Percentiles rank a stretch among this genome's conserved stretches.
Conservation (phyloP, 2,888 invertebrate genomes). For the Dermolepida albohirtum region DNA sequence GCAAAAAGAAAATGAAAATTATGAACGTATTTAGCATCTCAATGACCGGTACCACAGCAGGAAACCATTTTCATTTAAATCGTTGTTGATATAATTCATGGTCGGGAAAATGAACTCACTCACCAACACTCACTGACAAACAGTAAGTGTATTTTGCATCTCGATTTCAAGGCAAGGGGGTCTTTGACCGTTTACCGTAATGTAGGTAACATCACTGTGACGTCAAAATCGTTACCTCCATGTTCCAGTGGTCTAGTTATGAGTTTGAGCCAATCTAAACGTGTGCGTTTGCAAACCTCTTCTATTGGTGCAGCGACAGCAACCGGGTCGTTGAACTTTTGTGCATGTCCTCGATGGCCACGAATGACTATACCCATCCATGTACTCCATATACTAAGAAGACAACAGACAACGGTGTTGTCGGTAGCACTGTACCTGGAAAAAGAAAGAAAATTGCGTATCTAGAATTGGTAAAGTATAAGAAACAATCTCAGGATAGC, state of each 20-base stretch:
- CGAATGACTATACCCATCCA: slow-evolving; percentile 21
- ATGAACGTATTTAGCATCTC: too few species aligned
- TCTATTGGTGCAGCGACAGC: slow-evolving; percentile 38
- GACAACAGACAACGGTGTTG: slow-evolving; percentile 4
- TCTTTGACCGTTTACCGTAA: slow-evolving; percentile 58
- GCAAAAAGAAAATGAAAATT: too few species aligned
- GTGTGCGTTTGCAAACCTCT: slow-evolving; percentile 42
- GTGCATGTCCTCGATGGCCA: slow-evolving; percentile 48
- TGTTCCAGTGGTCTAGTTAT: slow-evolving; percentile 64
- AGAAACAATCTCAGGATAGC: not conserved
- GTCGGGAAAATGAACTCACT: slow-evolving; percentile 25
- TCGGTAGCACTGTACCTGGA: slow-evolving; percentile 12
- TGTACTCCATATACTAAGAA: too few species aligned
- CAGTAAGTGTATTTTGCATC: slow-evolving; percentile 42
- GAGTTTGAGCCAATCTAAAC: slow-evolving; percentile 40
- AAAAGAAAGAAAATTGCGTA: slow-evolving; percentile 32
- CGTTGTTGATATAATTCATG: too few species aligned
- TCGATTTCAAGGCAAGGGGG: slow-evolving; percentile 53
- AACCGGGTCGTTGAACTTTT: slow-evolving; percentile 49
- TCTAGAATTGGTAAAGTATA: not conserved
- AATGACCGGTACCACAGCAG: too few species aligned
- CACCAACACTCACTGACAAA: slow-evolving; percentile 1
- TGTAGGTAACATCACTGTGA: slow-evolving; percentile 64
- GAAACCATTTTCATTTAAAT: too few species aligned
- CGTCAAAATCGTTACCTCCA: slow-evolving; percentile 65